phyloP scores from a whole-genome alignment of 2,797 vertebrate genomes.

The Fundulus diaphanus region DNA sequence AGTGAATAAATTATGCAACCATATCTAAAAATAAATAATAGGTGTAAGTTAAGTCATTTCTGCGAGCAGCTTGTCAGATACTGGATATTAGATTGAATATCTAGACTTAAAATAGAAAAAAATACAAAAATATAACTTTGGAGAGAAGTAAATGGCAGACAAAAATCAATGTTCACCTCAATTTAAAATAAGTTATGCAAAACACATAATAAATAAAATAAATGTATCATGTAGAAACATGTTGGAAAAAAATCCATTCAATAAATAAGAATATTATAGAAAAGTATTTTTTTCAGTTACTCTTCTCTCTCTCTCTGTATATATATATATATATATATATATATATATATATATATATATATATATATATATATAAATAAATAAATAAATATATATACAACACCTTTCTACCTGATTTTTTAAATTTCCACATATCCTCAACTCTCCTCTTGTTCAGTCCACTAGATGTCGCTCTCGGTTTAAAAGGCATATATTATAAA shows the following conservation, averaged over 20 bases:
- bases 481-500: conserved; percentile 61
- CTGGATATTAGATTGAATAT: background rate
- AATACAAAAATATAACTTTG: background rate
- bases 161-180: background rate
- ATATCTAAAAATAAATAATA: background rate
- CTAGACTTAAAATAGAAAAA: background rate
- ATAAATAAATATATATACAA: too few species aligned
- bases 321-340: too few species aligned
- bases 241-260: background rate
- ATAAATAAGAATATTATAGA: background rate
- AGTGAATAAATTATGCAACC: background rate
- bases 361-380: too few species aligned
- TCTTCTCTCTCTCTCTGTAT: too few species aligned
- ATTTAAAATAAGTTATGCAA: background rate
- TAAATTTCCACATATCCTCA: background rate
- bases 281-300: background rate
- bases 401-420: too few species aligned
- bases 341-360: too few species aligned
- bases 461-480: conserved; percentile 82
- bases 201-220: background rate
- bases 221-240: background rate
- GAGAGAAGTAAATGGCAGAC: background rate
- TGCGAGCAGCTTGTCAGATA: background rate
- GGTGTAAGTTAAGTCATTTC: background rate
- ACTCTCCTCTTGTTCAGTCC: conserved; percentile 30